Base-by-base conservation (phyloP, 2,888 invertebrate genomes). In the Mechanitis messenoides region DNA sequence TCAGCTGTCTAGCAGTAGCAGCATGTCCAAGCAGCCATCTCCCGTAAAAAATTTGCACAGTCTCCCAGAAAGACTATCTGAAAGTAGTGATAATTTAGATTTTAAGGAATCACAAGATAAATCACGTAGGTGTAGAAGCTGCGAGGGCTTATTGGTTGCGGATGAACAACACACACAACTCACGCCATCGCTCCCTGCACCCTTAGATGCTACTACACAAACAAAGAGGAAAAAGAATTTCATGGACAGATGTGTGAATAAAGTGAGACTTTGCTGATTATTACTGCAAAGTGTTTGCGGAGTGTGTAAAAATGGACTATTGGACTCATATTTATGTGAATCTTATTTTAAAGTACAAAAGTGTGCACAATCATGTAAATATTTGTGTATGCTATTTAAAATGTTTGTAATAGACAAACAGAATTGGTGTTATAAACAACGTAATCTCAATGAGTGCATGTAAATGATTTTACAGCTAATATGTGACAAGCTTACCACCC, bases 171-270 rank as follows among this genome's bases (percentile, higher is more conserved):
- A 91, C 72, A 91, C 92, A 63, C 84, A 91, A 67, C 81, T 91
- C 64, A 91, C 92, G 67, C 77, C 42, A 9, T 9, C 92, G 67
- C 77, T 93, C 74, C 91, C 91, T 74, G 81, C 92, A 75, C 91
- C 91, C 72, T 83, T 91, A 76, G 91, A 92, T 71, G 91, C 91
- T 71, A 80, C 88, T 69, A 91, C 90, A 59, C 92, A 92, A 74
- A 92, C 91, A 7, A 94, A 94, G 81, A 91, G 93, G 76, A 94
- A 93, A 83, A 93, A 93, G 79, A 95, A 95, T 84, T 95, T 96
- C 82, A 94, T 96, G 93, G 95, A 96, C 91, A 92, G 94, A 82
- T 95, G 95, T 85, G 94, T 95, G 73, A 95, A 94, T 87, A 95
- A 95, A 92, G 94, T 95, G 84, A 93, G 94, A 91, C 93, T 94